Base-by-base conservation (phyloP, 2,797 vertebrate species). In the Manis javanica region DNA sequence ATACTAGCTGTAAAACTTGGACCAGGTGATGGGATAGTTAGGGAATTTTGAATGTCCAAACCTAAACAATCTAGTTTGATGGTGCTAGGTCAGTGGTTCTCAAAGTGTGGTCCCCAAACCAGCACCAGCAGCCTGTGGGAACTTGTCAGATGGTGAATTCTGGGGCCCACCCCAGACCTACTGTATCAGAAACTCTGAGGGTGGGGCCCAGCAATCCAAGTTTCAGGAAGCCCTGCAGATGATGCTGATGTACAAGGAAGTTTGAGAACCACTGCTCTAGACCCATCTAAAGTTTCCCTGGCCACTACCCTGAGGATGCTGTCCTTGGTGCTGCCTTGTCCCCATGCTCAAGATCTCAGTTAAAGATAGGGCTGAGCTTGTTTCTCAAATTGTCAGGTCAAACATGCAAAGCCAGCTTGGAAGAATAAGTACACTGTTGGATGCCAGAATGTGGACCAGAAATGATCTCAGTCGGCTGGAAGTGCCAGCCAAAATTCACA, bases 321-420 rank as follows among this genome's bases (percentile, higher is more conserved):
- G 95, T 96, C 91, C 96, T 95, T 96, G 92, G 90, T 96, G 84
- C 93, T 97, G 90, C 93, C 61, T 86, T 88, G 74, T 63, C 71
- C 78, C 69, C 31, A 16, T 83, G 29, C 42, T 95, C 78, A 83
- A 78, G 31, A 74, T 84, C 68, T 88, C 82, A 34, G 39, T 81
- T 94, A 85, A 90, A 95, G 21, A 92, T 5, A 72, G 37, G 69
- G 51, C 78, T 2, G 14, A 63, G 31, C 7, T 91, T 87, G 39
- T 37, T 75, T 97, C 78, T 94, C 68, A 66, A 84, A 84, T 46
- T 89, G 74, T 31, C 74, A 87, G 74, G 29, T 92, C 39, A 84
- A 59, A 77, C 39, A 61, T 49, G 29, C 89, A 94, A 89, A 84
- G 78, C 53, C 78, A 96, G 74, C 69, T 85, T 23, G 5, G 49